phyloP scores from a whole-genome alignment of 2,888 invertebrate genomes.

The Stenichneumon culpator region DNA sequence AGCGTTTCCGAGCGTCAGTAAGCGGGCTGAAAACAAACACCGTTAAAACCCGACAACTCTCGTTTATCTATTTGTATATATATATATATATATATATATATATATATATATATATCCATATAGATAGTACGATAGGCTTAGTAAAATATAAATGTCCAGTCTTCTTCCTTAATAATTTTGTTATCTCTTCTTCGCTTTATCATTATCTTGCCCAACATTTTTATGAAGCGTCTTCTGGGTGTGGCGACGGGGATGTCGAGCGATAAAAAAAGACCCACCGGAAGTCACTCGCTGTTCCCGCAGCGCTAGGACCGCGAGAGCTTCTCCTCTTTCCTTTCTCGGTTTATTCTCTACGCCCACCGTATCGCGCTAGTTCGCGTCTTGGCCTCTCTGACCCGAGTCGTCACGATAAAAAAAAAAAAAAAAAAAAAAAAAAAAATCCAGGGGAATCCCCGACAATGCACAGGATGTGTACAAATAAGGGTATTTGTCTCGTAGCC shows the following conservation, averaged over 20 bases:
- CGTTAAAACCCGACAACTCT: no score
- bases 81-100: no score
- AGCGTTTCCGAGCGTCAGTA: no score
- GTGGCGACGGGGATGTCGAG: conserved; percentile 40
- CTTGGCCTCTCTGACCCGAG: conserved; percentile 11
- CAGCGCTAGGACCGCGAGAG: neutral
- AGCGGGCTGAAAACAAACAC: no score
- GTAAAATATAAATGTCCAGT: no score
- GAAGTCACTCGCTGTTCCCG: conserved; percentile 41
- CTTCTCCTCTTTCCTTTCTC: conserved; percentile 33
- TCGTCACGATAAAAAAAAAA: conserved; percentile 12
- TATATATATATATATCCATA: no score
- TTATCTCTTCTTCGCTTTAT: no score
- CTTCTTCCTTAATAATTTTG: no score
- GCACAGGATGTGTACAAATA: conserved; percentile 85
- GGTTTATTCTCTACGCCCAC: conserved; percentile 34
- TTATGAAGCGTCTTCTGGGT: no score
- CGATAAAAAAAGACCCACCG: conserved; percentile 24
- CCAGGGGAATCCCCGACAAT: conserved; percentile 77
- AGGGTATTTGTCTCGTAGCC: conserved; percentile 83
- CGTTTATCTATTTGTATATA: no score
- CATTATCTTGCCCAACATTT: no score
- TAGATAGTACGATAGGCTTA: no score
- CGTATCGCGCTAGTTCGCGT: conserved; percentile 70
- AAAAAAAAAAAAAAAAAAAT: conserved; percentile 20